Evolutionary conservation across 2,113 vertebrate genomes (phyloP), one percentile per base, ranked within the genome.

Genomic region (Lanius collurio): DNA sequence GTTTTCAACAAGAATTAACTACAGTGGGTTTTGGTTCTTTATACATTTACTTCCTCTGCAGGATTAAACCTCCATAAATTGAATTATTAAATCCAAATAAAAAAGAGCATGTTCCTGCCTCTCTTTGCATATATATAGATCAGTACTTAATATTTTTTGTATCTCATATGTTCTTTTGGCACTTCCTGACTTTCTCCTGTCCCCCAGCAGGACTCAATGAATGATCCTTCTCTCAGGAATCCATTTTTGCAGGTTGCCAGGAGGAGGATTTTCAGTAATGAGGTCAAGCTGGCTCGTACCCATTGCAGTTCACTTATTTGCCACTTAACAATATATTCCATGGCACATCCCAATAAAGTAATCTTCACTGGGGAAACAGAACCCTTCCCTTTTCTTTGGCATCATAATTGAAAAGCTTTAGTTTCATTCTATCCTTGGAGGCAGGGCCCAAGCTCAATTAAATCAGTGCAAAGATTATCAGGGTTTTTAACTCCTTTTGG

Each of bases 231-330:
- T 65, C 55, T 53, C 28, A 82, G 62, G 57, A 95, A 87, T 31
- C 84, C 77, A 30, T 20, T 71, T 82, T 35, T 84, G 70, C 73
- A 76, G 42, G 70, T 55, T 90, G 65, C 80, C 73, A 92, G 41
- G 24, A 86, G 52, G 31, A 82, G 33, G 22, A 6, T 89, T 89
- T 42, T 71, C 69, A 77, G 62, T 47, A 68, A 83, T 46, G 41
- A 88, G 42, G 46, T 85, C 1, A 21, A 87, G 71, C 68, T 89
- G 62, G 35, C 46, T 87, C 26, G 1, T 13, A 18, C 68, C 69
- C 71, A 41, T 0, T 35, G 37, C 2, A 2, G 47, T 47, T 95
- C 83, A 37, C 59, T 82, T 59, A 18, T 55, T 53, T 78, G 57
- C 83, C 79, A 76, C 59, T 88, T 55, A 33, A 41, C 60, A 75